These are phyloP conservation scores for Mya arenaria DNA, from an alignment of 1,140 invertebrate species.

Conservation along the genomic window DNA sequence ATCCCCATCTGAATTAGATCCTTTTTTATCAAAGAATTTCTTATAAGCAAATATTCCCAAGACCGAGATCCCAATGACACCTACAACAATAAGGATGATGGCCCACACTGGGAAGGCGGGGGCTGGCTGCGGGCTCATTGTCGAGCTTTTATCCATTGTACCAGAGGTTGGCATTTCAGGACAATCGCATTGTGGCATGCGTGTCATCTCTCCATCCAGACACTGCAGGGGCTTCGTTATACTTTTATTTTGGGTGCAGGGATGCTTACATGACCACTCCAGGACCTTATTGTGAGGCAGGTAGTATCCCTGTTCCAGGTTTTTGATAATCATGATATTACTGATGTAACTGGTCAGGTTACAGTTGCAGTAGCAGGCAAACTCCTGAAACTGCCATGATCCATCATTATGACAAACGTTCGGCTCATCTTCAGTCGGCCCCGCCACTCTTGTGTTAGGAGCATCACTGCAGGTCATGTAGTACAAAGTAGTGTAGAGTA, in stretches of 20 bases:
- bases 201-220: too few relatives aligned
- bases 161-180: too few relatives aligned
- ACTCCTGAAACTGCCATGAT: not conserved
- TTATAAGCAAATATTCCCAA: too few relatives aligned
- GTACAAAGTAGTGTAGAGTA: not conserved
- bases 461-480: not conserved
- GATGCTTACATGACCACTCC: constrained; percentile 25
- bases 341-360: not conserved
- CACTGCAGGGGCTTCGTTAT: too few relatives aligned
- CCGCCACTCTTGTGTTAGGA: not conserved
- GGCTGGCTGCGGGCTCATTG: too few relatives aligned
- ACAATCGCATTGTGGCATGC: too few relatives aligned
- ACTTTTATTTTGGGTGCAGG: not conserved
- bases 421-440: not conserved
- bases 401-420: not conserved
- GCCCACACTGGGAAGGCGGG: too few relatives aligned
- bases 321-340: not conserved
- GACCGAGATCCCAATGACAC: too few relatives aligned
- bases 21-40: too few relatives aligned
- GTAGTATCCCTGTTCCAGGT: not conserved
- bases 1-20: too few relatives aligned
- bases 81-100: too few relatives aligned
- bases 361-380: constrained; percentile 42
- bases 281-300: not conserved
- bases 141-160: too few relatives aligned